These are phyloP conservation scores for Battus philenor DNA, from an alignment of 1,140 invertebrate genomes.

Conservation along the genomic window DNA sequence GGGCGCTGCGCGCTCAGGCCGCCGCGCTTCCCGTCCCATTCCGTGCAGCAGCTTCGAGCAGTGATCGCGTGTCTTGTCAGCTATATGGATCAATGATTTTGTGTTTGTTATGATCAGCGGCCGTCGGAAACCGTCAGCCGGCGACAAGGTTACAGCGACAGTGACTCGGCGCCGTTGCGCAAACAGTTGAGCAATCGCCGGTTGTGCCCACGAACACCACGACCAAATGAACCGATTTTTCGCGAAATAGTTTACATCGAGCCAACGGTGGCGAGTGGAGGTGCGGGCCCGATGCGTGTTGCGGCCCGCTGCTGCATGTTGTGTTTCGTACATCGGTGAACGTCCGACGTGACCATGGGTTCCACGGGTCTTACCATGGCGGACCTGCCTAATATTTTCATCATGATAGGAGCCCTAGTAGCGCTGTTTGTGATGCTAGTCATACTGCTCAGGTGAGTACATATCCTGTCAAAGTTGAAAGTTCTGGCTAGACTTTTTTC, in stretches of 20 bases:
- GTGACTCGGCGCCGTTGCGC: constrained; percentile 30
- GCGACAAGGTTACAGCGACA: constrained; percentile 28
- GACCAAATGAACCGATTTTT: constrained; percentile 39
- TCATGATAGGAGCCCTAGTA: constrained; percentile 80
- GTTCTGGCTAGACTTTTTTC: too few species aligned
- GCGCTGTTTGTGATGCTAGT: constrained; percentile 64
- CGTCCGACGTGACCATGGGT: constrained; percentile 53
- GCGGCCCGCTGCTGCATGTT: constrained; percentile 27
- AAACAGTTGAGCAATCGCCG: constrained; percentile 41
- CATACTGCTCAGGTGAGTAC: constrained; percentile 59
- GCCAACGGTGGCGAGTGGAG: constrained; percentile 24
- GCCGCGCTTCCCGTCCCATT: too few species aligned
- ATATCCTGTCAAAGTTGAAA: too few species aligned
- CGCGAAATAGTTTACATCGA: constrained; percentile 38
- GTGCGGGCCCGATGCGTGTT: constrained; percentile 42
- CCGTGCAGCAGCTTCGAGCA: constrained; percentile 48
- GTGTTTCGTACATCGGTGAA: constrained; percentile 38
- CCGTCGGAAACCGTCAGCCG: constrained; percentile 16
- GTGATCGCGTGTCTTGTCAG: constrained; percentile 28
- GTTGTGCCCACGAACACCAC: constrained; percentile 25
- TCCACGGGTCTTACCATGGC: constrained; percentile 80
- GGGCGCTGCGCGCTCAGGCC: too few species aligned
- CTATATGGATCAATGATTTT: constrained; percentile 54
- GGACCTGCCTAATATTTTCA: constrained; percentile 83
- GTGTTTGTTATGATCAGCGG: constrained; percentile 56